Percentiles rank a stretch among this genome's conserved stretches.
These are phyloP conservation scores for Chymomyza procnemis DNA, from an alignment of 2,888 invertebrate species.

Conservation along the genomic window DNA sequence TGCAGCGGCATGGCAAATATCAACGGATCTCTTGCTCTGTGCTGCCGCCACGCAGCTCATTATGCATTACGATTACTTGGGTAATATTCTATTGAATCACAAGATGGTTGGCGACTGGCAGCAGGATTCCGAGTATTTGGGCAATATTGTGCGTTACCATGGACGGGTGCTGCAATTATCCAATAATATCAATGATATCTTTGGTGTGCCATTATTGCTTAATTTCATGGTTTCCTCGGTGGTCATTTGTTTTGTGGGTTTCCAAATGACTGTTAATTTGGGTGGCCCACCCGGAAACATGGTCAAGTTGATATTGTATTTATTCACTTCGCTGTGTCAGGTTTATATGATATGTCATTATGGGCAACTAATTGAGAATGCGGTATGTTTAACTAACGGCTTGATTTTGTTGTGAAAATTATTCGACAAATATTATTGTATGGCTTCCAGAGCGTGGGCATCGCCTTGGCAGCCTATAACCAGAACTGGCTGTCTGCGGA, in stretches of 20 bases:
- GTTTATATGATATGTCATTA: conserved; percentile 71
- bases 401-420: not conserved
- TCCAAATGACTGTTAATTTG: conserved; percentile 62
- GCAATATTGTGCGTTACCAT: conserved; percentile 65
- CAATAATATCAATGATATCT: conserved; percentile 64
- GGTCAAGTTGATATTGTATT: conserved; percentile 61
- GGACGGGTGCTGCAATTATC: conserved; percentile 49
- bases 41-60: conserved; percentile 67
- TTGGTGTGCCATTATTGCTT: conserved; percentile 67
- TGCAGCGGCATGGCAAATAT: conserved; percentile 67
- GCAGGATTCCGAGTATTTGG: conserved; percentile 31
- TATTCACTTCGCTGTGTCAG: conserved; percentile 64
- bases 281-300: conserved; percentile 54
- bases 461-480: conserved; percentile 59
- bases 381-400: conserved; percentile 43
- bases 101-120: conserved; percentile 33
- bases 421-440: too few species aligned
- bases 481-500: conserved; percentile 69
- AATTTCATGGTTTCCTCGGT: conserved; percentile 74
- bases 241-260: conserved; percentile 75
- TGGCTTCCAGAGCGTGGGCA: conserved; percentile 44
- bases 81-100: conserved; percentile 33
- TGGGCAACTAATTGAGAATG: conserved; percentile 64
- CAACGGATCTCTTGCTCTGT: conserved; percentile 72
- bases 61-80: conserved; percentile 74